Evolutionary conservation across 2,888 invertebrate species (phyloP).

Genomic region (Glomeris marginata): DNA sequence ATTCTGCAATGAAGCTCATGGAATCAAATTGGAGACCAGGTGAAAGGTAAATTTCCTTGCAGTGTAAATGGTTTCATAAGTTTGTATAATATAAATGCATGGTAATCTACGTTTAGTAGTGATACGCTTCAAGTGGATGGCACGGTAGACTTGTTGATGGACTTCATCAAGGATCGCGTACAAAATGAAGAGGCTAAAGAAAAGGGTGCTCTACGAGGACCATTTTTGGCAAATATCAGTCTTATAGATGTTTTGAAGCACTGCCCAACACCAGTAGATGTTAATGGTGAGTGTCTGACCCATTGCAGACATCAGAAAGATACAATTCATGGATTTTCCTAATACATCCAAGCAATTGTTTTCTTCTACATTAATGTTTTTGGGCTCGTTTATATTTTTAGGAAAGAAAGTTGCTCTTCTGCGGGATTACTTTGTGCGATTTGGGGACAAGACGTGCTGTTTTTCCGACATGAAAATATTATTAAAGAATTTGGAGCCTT

Average conservation of each 20-base stretch:
- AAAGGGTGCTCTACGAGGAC: conserved; percentile 45
- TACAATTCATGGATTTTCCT: no score
- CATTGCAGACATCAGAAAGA: no score
- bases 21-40: conserved; percentile 21
- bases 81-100: no score
- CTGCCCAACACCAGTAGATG: conserved; percentile 14
- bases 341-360: no score
- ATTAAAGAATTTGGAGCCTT: conserved; percentile 46
- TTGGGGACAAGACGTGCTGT: conserved; percentile 75
- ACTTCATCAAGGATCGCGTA: conserved; percentile 25
- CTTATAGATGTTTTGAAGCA: conserved; percentile 23
- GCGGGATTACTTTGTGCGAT: conserved; percentile 59
- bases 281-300: conserved; percentile 3
- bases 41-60: conserved; percentile 15
- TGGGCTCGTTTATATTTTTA: conserved; percentile 15
- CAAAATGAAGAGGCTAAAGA: conserved; percentile 17
- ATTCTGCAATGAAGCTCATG: conserved; percentile 50
- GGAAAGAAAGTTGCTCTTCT: conserved; percentile 33
- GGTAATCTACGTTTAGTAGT: not conserved
- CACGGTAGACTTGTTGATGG: conserved; percentile 23
- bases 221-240: conserved; percentile 68
- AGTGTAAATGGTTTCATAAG: no score
- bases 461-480: conserved; percentile 67
- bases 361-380: conserved; percentile 2
- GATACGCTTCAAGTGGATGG: conserved; percentile 21